A percentile compares a stretch with the other conserved stretches of the same genome.
phyloP scores from a whole-genome alignment of 2,797 vertebrate species.

The Falco peregrinus region DNA sequence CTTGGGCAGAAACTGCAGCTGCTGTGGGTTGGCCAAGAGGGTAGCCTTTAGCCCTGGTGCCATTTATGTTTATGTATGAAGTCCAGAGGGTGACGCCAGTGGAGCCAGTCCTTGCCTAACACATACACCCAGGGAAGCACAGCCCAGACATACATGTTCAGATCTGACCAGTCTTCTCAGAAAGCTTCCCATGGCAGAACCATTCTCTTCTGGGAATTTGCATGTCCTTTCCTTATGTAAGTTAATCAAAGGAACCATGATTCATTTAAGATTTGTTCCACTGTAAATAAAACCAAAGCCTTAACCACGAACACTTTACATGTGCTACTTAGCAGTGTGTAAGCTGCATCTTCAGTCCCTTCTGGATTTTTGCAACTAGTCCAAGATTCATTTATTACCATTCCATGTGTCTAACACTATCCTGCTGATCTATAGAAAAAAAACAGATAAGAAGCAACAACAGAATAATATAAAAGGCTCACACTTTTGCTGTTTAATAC shows the following conservation, averaged over 20 bases:
- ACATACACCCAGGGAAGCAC: background rate
- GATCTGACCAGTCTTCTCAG: background rate
- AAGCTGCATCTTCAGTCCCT: background rate
- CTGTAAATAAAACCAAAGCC: background rate
- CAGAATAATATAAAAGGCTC: background rate
- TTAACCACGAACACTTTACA: background rate
- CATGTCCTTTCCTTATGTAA: background rate
- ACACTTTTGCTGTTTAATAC: background rate
- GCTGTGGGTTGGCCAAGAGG: background rate
- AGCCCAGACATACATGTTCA: background rate
- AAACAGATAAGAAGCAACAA: background rate
- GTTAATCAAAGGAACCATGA: background rate
- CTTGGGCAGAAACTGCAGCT: background rate
- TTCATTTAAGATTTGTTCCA: background rate
- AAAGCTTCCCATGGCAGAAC: background rate
- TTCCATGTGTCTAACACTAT: background rate
- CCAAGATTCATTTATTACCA: slow-evolving; percentile 28
- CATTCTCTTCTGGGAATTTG: background rate
- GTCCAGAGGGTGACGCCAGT: background rate
- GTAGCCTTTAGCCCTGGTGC: background rate
- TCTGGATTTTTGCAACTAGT: background rate
- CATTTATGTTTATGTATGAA: background rate
- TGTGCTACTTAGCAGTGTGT: background rate
- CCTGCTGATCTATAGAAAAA: slow-evolving; percentile 6
- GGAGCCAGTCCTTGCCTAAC: background rate